Evolutionary conservation across 2,888 invertebrate genomes (phyloP).

Genomic region (Xylocampa areola): DNA sequence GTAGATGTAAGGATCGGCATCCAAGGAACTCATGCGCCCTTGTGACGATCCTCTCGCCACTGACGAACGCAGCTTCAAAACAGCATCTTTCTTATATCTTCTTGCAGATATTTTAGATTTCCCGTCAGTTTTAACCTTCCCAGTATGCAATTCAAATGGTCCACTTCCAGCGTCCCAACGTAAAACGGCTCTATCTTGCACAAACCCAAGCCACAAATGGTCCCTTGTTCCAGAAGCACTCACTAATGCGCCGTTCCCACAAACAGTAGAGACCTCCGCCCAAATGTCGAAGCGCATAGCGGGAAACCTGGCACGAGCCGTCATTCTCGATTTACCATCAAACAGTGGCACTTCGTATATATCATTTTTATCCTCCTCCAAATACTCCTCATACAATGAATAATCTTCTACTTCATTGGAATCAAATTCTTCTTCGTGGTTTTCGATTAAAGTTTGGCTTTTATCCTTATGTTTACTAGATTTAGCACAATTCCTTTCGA

Average conservation of each 20-base stretch:
- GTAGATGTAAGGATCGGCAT: conserved; percentile 82
- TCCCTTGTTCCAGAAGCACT: conserved; percentile 82
- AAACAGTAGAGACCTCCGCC: conserved; percentile 84
- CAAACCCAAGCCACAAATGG: conserved; percentile 85
- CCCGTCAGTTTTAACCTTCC: conserved; percentile 78
- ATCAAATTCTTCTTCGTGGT: conserved; percentile 68
- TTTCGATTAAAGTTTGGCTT: conserved; percentile 57
- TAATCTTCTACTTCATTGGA: conserved; percentile 77
- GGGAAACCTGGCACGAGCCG: conserved; percentile 77
- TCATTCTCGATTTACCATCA: conserved; percentile 80
- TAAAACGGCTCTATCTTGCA: conserved; percentile 77
- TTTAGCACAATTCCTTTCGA: conserved; percentile 63
- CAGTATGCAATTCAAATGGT: conserved; percentile 77
- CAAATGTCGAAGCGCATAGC: conserved; percentile 85
- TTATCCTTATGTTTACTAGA: conserved; percentile 60
- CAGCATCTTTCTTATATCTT: conserved; percentile 83
- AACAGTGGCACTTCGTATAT: conserved; percentile 81
- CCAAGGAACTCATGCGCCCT: conserved; percentile 83
- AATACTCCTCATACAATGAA: conserved; percentile 71
- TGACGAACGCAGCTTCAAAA: conserved; percentile 78
- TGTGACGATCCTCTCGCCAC: conserved; percentile 77
- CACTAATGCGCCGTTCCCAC: conserved; percentile 79
- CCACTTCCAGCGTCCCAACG: conserved; percentile 85
- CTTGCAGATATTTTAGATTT: conserved; percentile 80
- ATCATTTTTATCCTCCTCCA: conserved; percentile 72